Base-by-base conservation (phyloP, 1,140 invertebrate genomes). In the Notospermus geniculatus region DNA sequence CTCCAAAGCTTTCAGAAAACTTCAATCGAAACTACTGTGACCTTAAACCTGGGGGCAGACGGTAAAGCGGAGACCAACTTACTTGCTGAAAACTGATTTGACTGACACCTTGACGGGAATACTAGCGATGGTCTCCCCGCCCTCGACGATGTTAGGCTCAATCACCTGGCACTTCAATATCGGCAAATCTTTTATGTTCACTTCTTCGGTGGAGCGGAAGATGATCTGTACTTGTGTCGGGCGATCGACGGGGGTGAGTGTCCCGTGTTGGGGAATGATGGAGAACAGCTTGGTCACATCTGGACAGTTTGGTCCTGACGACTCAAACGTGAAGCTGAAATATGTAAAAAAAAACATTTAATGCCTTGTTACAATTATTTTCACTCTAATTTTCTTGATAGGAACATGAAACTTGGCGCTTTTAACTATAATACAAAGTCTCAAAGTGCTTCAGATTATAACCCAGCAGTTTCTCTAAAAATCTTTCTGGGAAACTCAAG, bases 51-150 rank as follows among this genome's bases (percentile, higher is more conserved):
- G n/a, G 27, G 36, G 27, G 19, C 11, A 57, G 36, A 58, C 17
- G 17, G 19, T 60, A 29, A 54, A 59, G 22, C 54, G 27, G 19
- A 22, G 60, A 36, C 1, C 27, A 17, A 54, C 76, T 72, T 71
- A 81, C 79, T 80, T 81, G 70, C 74, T 79, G 64, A 77, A 80
- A 22, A 79, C 72, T 41, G 78, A 67, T 58, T 75, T 75, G 11
- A 76, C 79, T 29, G 79, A 79, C 5, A 82, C 66, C 66, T 80
- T 81, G 60, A 82, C 73, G 13, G 80, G 81, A 27, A 82, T 81
- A 53, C 69, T 76, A 11, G 80, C 81, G 52, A 82, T 82, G 17
- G 74, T 67, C 58, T 79, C 76, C 1, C 76, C 77, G 32, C 72
- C 71, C 4, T 80, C 77, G 2, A 65, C 70, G 5, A 79, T 63